A percentile compares a stretch with the other conserved stretches of the same genome.
These are phyloP conservation scores for Alectura lathami DNA, from an alignment of 2,113 vertebrate genomes.

Conservation along the genomic window DNA sequence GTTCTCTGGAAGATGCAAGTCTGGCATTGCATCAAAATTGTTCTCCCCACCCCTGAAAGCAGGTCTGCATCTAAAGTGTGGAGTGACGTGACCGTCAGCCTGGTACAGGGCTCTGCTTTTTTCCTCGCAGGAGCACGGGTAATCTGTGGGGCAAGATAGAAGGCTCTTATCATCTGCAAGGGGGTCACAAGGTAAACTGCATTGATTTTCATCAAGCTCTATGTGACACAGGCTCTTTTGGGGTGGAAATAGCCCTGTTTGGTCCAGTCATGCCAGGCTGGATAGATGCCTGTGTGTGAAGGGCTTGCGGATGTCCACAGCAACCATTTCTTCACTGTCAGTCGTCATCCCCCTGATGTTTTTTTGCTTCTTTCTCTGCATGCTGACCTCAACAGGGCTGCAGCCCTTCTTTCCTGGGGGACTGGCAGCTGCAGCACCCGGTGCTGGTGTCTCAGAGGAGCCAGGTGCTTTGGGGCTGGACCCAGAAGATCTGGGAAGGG, in stretches of 20 bases:
- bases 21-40: not conserved
- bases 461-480: not conserved
- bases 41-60: not conserved
- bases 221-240: not conserved
- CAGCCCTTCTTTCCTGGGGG: not conserved
- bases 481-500: not conserved
- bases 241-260: not conserved
- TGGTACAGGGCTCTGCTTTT: not conserved
- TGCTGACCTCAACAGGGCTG: too few relatives aligned
- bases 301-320: not conserved
- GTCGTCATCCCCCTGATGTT: not conserved
- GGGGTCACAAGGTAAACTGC: not conserved
- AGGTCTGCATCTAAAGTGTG: not conserved
- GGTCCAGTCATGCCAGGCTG: not conserved
- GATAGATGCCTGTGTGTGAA: fast-evolving
- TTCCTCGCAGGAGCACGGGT: not conserved
- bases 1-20: fast-evolving
- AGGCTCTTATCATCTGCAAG: not conserved
- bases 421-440: not conserved
- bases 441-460: not conserved
- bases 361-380: not conserved
- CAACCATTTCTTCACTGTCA: too few relatives aligned
- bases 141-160: not conserved
- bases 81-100: not conserved
- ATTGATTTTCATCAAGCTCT: not conserved